phyloP scores from a whole-genome alignment of 2,113 vertebrate genomes.

The Cyanistes caeruleus region DNA sequence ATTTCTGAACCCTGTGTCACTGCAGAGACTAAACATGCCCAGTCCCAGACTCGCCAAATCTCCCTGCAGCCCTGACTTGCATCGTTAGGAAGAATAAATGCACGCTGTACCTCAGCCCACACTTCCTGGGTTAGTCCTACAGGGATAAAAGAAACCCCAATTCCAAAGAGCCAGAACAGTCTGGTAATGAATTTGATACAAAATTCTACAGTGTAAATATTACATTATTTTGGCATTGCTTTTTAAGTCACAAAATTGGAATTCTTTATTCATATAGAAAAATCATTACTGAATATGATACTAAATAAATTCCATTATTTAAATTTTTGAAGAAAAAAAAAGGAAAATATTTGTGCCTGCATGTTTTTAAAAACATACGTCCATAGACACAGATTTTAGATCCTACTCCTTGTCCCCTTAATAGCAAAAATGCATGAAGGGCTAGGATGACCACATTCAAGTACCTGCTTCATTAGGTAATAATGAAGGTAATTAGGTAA shows the following conservation, averaged over 20 bases:
- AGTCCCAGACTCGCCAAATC: not conserved
- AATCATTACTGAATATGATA: not conserved
- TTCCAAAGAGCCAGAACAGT: not conserved
- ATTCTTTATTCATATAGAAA: not conserved
- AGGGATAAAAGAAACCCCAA: not conserved
- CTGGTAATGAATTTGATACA: not conserved
- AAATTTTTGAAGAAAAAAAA: not conserved
- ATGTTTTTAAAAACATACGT: not conserved
- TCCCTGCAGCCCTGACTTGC: not conserved
- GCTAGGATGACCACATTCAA: not conserved
- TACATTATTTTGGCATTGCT: not conserved
- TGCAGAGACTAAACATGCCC: not conserved
- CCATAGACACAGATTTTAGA: not conserved
- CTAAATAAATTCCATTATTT: not conserved
- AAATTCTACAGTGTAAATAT: not conserved
- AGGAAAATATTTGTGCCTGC: not conserved
- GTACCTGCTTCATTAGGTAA: not conserved
- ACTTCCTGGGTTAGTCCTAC: not conserved
- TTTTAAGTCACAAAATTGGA: not conserved
- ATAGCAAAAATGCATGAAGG: not conserved
- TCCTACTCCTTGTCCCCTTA: not conserved
- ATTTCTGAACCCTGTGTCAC: not conserved
- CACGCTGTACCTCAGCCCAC: accelerated
- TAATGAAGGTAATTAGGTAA: too few species aligned
- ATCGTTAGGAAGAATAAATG: not conserved